Evolutionary conservation across 2,888 invertebrate species (phyloP).

Genomic region (Orchestes rusci): DNA sequence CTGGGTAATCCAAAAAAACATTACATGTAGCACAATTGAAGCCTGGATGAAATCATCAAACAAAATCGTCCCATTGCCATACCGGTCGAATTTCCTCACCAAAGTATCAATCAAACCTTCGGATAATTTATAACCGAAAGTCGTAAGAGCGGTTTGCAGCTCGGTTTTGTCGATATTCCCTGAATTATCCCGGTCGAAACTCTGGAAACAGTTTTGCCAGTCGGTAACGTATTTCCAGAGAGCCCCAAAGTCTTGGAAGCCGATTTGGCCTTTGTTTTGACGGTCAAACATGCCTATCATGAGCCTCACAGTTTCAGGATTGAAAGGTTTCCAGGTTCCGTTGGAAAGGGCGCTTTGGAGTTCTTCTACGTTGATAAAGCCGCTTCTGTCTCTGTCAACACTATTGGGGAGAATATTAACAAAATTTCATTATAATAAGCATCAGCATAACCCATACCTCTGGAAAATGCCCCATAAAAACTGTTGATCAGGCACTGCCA

Average conservation of each 20-base stretch:
- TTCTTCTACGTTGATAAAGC: conserved; percentile 81
- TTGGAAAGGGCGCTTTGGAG: conserved; percentile 88
- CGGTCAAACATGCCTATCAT: conserved; percentile 98
- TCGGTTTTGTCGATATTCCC: conserved; percentile 89
- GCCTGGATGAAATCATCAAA: conserved; percentile 99
- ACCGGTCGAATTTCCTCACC: conserved; percentile 88
- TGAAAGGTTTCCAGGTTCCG: conserved; percentile 97
- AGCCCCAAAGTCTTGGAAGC: conserved; percentile 91
- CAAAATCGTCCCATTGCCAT: conserved; percentile 78
- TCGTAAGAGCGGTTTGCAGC: conserved; percentile 79
- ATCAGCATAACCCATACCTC: too few relatives aligned
- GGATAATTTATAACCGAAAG: conserved; percentile 84
- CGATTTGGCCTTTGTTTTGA: conserved; percentile 80
- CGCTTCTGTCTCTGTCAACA: conserved; percentile 79
- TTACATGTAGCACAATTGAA: conserved; percentile 86
- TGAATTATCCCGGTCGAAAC: conserved; percentile 88
- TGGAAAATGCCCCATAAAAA: too few relatives aligned
- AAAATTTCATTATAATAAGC: too few relatives aligned
- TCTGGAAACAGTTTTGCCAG: conserved; percentile 94
- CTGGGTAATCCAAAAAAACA: conserved; percentile 38
- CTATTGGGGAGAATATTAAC: too few relatives aligned
- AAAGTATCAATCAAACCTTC: conserved; percentile 74
- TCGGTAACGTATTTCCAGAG: conserved; percentile 98
- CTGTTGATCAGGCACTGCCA: too few relatives aligned
- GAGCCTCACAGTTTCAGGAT: conserved; percentile 91